A percentile compares a stretch with the other conserved stretches of the same genome.
Conservation (phyloP, 1,140 invertebrate species). For the Drosophila insularis region DNA sequence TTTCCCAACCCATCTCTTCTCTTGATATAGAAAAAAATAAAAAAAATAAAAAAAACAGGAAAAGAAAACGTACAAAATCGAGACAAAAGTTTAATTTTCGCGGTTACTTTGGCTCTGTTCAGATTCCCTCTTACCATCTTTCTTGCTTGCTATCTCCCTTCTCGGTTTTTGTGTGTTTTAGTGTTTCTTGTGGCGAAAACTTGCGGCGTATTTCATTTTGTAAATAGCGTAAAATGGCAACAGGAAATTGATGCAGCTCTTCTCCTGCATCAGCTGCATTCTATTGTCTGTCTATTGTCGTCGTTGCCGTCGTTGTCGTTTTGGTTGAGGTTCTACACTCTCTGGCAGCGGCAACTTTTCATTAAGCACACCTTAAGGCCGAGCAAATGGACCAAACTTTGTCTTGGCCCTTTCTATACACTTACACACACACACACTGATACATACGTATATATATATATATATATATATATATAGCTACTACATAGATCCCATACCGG, state of each 20-base stretch:
- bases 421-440: conserved; percentile 21
- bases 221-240: conserved; percentile 70
- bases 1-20: no score
- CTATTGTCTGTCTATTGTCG: conserved; percentile 59
- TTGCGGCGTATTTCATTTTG: conserved; percentile 70
- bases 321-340: conserved; percentile 14
- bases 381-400: conserved; percentile 61
- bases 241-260: conserved; percentile 66
- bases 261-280: conserved; percentile 47
- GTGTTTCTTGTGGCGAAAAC: conserved; percentile 38
- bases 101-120: conserved; percentile 57
- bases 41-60: no score
- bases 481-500: background rate
- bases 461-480: no score
- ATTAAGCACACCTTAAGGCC: conserved; percentile 68
- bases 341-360: conserved; percentile 47
- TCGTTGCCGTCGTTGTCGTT: background rate
- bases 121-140: background rate
- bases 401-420: conserved; percentile 24
- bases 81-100: conserved; percentile 69
- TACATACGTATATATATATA: no score
- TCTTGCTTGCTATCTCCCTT: background rate
- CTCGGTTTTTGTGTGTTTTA: conserved; percentile 7
- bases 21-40: background rate
- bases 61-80: conserved; percentile 46